Evolutionary conservation across 2,113 vertebrate species (phyloP).

Genomic region (Silurus asotus): DNA sequence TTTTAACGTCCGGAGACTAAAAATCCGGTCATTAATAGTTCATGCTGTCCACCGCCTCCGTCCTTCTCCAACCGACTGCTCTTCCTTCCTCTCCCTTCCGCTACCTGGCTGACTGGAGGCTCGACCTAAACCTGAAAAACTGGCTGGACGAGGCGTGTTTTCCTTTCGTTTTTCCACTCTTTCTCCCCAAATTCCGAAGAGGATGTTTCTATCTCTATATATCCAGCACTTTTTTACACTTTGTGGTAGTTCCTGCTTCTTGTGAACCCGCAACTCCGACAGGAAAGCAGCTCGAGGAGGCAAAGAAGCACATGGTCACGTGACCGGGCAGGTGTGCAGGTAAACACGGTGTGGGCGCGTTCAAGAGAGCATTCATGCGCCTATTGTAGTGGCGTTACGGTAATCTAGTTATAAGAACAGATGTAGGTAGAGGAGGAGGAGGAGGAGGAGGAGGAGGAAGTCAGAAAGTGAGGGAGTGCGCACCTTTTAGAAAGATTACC

Average conservation of each 20-base stretch:
- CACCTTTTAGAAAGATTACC: background rate
- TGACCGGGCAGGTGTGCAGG: constrained; percentile 13
- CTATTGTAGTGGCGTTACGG: background rate
- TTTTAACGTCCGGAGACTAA: constrained; percentile 30
- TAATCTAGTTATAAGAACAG: too few species aligned
- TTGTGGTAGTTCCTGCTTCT: background rate
- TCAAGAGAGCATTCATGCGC: too few species aligned
- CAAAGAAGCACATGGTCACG: background rate
- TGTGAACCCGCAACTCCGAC: background rate
- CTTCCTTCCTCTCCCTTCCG: background rate
- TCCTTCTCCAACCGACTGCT: background rate
- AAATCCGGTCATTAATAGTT: background rate
- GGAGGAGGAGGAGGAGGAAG: too few species aligned
- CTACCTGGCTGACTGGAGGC: background rate
- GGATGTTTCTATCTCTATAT: too few species aligned
- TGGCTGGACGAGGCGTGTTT: constrained; percentile 8
- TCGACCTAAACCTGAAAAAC: constrained; percentile 12
- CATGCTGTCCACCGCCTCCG: constrained; percentile 19
- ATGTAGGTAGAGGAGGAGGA: too few species aligned
- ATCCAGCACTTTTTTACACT: background rate
- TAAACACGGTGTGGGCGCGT: constrained; percentile 4
- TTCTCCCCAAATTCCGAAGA: background rate
- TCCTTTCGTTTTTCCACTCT: background rate
- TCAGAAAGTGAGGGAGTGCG: background rate
- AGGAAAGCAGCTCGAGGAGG: background rate